A percentile compares a stretch with the other conserved stretches of the same genome.
phyloP scores from a whole-genome alignment of 2,113 vertebrate species.

The Takifugu bimaculatus region DNA sequence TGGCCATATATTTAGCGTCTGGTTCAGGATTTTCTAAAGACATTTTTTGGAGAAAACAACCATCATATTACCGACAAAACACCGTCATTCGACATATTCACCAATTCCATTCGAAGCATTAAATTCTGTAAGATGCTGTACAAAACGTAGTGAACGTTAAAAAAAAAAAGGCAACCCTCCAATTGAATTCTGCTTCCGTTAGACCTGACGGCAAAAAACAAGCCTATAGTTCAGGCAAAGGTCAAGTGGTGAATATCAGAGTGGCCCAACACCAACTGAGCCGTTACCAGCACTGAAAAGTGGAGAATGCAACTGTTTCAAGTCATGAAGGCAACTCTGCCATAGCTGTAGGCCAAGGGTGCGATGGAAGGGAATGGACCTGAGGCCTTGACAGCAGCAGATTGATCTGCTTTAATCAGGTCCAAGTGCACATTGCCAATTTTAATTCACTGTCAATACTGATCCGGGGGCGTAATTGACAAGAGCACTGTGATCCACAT shows the following conservation, averaged over 20 bases:
- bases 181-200: too few relatives aligned
- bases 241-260: conserved; percentile 42
- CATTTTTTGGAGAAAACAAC: too few relatives aligned
- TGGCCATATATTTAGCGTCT: too few relatives aligned
- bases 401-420: conserved; percentile 47
- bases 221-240: conserved; percentile 9
- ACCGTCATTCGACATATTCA: too few relatives aligned
- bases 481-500: conserved; percentile 1
- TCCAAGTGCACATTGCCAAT: conserved; percentile 27
- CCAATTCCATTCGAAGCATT: too few relatives aligned
- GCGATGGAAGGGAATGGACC: neutral
- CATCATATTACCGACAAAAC: too few relatives aligned
- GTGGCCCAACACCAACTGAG: conserved; percentile 21
- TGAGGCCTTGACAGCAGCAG: conserved; percentile 4
- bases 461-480: conserved; percentile 17
- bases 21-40: too few relatives aligned
- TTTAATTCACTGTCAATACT: conserved; percentile 36
- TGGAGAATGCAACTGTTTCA: conserved; percentile 34
- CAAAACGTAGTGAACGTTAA: too few relatives aligned
- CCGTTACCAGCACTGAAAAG: conserved; percentile 40
- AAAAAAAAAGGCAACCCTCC: too few relatives aligned
- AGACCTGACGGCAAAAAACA: too few relatives aligned
- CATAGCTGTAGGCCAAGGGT: neutral
- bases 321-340: conserved; percentile 9
- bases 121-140: too few relatives aligned